These are phyloP conservation scores for Noctua janthe DNA, from an alignment of 2,888 invertebrate species.

Conservation along the genomic window DNA sequence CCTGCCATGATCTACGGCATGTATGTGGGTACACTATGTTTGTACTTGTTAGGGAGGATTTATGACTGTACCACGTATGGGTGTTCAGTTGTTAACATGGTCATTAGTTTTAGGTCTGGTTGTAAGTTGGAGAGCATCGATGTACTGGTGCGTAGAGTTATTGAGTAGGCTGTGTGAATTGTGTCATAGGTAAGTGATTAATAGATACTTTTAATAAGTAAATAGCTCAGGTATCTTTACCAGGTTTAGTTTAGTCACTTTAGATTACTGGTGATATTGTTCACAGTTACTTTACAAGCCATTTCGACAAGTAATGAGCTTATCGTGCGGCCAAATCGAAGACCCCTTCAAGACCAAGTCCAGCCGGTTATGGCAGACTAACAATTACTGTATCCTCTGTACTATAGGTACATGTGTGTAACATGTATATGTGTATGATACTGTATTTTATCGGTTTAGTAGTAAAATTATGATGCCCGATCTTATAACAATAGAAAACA, in stretches of 20 bases:
- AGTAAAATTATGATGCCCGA: not conserved
- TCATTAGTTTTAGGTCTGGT: constrained; percentile 19
- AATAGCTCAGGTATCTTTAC: not conserved
- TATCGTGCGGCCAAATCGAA: not conserved
- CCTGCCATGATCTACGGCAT: constrained; percentile 35
- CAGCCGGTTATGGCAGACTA: not conserved
- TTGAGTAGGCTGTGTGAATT: not conserved
- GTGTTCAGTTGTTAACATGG: constrained; percentile 17
- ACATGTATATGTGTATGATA: not conserved
- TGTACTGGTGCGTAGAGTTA: not conserved
- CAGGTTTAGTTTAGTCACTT: not conserved
- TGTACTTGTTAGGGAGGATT: constrained; percentile 3
- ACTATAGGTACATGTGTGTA: not conserved
- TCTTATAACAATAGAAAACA: not conserved
- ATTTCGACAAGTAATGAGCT: not conserved
- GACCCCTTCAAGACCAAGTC: not conserved
- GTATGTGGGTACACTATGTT: not conserved
- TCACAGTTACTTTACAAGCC: not conserved
- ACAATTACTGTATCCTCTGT: not conserved
- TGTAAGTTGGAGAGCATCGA: not conserved
- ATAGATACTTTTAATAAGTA: not conserved
- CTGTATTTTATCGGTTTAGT: not conserved
- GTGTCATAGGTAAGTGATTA: not conserved
- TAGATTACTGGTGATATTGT: not conserved
- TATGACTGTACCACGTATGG: constrained; percentile 18